These are phyloP conservation scores for Lapara coniferarum DNA, from an alignment of 2,888 invertebrate species.

Conservation along the genomic window DNA sequence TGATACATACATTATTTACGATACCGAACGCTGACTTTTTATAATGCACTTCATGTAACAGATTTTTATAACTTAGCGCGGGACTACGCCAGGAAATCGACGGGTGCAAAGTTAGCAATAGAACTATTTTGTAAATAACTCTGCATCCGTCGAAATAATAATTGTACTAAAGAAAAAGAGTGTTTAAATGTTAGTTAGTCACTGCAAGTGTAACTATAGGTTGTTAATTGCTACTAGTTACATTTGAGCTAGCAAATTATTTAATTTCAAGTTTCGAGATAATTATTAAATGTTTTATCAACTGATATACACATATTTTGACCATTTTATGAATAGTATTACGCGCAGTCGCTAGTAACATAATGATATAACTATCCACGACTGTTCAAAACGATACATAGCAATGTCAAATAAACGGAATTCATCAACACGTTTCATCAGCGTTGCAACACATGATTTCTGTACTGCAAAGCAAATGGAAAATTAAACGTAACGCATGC, in stretches of 20 bases:
- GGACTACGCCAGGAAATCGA: neutral
- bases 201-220: too few species aligned
- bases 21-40: neutral
- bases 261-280: too few species aligned
- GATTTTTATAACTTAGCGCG: slow-evolving; percentile 13
- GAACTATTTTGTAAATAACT: too few species aligned
- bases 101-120: too few species aligned
- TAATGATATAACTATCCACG: neutral
- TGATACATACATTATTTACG: slow-evolving; percentile 18
- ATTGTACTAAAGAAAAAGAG: too few species aligned
- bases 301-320: neutral
- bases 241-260: too few species aligned
- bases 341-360: neutral
- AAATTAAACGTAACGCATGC: slow-evolving; percentile 41
- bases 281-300: too few species aligned
- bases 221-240: too few species aligned
- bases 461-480: slow-evolving; percentile 34
- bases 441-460: slow-evolving; percentile 11
- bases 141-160: too few species aligned
- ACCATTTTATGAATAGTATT: neutral
- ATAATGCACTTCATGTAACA: neutral
- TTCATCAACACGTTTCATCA: slow-evolving; percentile 13
- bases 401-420: slow-evolving; percentile 1
- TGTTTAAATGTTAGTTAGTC: too few species aligned
- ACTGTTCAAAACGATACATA: neutral